phyloP scores from a whole-genome alignment of 2,113 vertebrate species.

The Hippoglossus stenolepis region DNA sequence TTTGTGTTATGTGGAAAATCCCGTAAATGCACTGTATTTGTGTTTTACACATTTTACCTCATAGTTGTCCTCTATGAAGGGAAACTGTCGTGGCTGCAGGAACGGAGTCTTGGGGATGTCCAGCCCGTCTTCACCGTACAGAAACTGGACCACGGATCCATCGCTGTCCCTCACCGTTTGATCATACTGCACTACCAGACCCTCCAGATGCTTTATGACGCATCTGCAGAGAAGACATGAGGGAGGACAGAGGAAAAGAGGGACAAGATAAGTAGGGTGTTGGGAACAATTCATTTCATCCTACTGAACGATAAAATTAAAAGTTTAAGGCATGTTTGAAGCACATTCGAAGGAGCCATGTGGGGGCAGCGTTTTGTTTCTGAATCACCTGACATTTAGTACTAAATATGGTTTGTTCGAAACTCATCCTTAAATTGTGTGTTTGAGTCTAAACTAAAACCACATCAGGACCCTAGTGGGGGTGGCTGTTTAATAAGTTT shows the following conservation, averaged over 20 bases:
- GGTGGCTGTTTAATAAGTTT: too few relatives aligned
- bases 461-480: too few relatives aligned
- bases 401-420: too few relatives aligned
- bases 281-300: too few relatives aligned
- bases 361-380: too few relatives aligned
- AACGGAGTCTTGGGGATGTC: constrained; percentile 97
- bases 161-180: constrained; percentile 95
- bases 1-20: background rate
- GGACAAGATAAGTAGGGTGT: too few relatives aligned
- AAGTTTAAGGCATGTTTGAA: too few relatives aligned
- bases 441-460: too few relatives aligned
- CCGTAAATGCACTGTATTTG: too few relatives aligned
- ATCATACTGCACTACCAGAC: constrained; percentile 96
- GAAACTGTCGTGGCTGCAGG: constrained; percentile 90
- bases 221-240: constrained; percentile 24
- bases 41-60: constrained; percentile 81
- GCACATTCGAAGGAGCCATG: too few relatives aligned
- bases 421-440: too few relatives aligned
- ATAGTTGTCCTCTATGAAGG: constrained; percentile 93
- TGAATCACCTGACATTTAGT: background rate
- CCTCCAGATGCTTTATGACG: constrained; percentile 93
- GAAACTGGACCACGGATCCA: constrained; percentile 95
- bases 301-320: too few relatives aligned
- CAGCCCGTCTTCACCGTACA: constrained; percentile 96
- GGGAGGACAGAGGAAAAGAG: background rate